A percentile compares a stretch with the other conserved stretches of the same genome.
Evolutionary conservation across 1,140 invertebrate species (phyloP).

Genomic region (Ceratoteleas bidentatus): DNA sequence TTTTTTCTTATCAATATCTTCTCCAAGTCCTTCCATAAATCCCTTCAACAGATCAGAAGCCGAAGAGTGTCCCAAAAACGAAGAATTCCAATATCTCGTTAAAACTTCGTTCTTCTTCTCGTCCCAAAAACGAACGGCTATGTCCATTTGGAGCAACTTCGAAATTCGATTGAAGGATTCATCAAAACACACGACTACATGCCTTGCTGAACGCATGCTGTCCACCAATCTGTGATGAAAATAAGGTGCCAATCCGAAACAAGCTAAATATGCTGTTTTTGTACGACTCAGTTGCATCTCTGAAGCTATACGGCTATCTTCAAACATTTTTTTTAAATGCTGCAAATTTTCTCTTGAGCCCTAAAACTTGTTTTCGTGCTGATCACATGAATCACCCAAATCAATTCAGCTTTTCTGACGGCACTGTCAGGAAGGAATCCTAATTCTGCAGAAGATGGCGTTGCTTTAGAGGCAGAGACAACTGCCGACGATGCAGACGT

Average conservation of each 20-base stretch:
- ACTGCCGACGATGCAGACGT: no score
- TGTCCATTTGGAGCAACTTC: constrained; percentile 38
- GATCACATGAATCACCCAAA: no score
- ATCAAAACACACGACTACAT: constrained; percentile 68
- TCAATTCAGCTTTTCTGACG: no score
- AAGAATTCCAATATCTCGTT: constrained; percentile 45
- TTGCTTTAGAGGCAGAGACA: no score
- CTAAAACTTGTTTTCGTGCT: no score
- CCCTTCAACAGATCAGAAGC: constrained; percentile 34
- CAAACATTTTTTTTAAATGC: no score
- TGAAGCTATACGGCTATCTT: no score
- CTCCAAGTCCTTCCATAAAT: constrained; percentile 9
- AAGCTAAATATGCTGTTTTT: constrained; percentile 38
- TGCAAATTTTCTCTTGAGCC: no score
- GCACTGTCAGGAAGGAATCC: no score
- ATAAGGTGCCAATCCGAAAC: constrained; percentile 33
- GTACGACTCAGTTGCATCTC: constrained; percentile 32
- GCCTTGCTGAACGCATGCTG: constrained; percentile 28
- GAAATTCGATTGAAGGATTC: constrained; percentile 48
- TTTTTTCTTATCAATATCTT: constrained; percentile 11
- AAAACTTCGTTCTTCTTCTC: constrained; percentile 39
- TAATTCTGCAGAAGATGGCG: no score
- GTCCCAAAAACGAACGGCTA: constrained; percentile 25
- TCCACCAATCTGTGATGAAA: constrained; percentile 25
- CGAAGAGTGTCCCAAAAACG: constrained; percentile 38